Conservation (phyloP, 1,140 invertebrate genomes). For the Panulirus ornatus region DNA sequence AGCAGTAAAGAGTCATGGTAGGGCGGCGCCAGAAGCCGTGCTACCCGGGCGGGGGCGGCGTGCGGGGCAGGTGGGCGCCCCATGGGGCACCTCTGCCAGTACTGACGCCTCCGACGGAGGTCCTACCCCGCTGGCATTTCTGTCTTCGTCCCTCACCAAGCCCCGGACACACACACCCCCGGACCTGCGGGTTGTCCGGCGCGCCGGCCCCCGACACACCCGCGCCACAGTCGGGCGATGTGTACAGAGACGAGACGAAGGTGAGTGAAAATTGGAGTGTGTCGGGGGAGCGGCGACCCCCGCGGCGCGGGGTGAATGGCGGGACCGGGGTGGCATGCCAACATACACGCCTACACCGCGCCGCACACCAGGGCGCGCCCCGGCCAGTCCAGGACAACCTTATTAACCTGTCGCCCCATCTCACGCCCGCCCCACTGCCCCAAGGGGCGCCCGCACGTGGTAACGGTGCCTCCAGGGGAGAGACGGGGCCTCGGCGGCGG, state of each 20-base stretch:
- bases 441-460: background rate
- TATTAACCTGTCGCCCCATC: background rate
- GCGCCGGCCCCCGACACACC: background rate
- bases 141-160: too few species aligned
- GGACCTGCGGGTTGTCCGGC: background rate
- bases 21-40: too few species aligned
- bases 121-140: too few species aligned
- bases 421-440: background rate
- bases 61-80: too few species aligned
- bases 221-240: background rate
- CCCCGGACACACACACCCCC: too few species aligned
- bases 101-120: too few species aligned
- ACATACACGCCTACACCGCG: slow-evolving; percentile 32
- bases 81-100: too few species aligned
- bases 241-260: background rate
- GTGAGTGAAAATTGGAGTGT: background rate
- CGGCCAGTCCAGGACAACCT: slow-evolving; percentile 22
- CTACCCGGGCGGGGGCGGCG: too few species aligned
- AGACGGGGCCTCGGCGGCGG: too few species aligned
- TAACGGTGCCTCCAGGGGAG: too few species aligned
- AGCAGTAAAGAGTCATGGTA: too few species aligned
- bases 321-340: slow-evolving; percentile 31
- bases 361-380: slow-evolving; percentile 4
- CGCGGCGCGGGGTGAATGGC: slow-evolving; percentile 44
- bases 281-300: slow-evolving; percentile 39